Percentiles rank a stretch among this genome's conserved stretches.
Evolutionary conservation across 2,113 vertebrate genomes (phyloP).

Genomic region (Trogon melanurus): DNA sequence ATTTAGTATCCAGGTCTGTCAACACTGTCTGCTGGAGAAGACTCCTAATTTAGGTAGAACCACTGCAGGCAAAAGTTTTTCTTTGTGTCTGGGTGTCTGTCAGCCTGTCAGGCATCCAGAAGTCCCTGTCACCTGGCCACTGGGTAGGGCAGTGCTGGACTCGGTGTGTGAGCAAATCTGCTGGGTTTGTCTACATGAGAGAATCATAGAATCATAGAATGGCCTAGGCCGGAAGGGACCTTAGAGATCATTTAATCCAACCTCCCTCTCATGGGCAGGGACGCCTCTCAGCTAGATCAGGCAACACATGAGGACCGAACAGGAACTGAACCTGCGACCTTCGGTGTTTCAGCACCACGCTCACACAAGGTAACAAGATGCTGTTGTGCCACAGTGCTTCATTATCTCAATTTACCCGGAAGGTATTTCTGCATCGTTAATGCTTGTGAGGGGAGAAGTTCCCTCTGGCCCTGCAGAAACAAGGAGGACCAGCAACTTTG

Average conservation of each 20-base stretch:
- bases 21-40: neutral
- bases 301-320: too few species aligned
- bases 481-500: neutral
- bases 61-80: neutral
- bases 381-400: neutral
- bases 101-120: fast-evolving
- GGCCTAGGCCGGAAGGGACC: too few species aligned
- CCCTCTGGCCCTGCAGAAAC: neutral
- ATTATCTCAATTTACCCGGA: neutral
- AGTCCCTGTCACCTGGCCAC: neutral
- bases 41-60: neutral
- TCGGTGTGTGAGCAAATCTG: fast-evolving
- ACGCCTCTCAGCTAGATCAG: too few species aligned
- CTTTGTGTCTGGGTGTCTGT: neutral
- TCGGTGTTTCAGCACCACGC: too few species aligned
- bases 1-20: neutral
- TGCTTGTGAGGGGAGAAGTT: neutral
- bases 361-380: neutral
- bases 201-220: too few species aligned
- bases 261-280: too few species aligned
- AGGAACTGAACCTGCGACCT: too few species aligned
- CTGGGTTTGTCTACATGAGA: neutral
- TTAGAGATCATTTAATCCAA: too few species aligned
- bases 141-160: neutral
- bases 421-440: fast-evolving